Base-by-base conservation (phyloP, 1,140 invertebrate species). In the Camponotus vicinus region DNA sequence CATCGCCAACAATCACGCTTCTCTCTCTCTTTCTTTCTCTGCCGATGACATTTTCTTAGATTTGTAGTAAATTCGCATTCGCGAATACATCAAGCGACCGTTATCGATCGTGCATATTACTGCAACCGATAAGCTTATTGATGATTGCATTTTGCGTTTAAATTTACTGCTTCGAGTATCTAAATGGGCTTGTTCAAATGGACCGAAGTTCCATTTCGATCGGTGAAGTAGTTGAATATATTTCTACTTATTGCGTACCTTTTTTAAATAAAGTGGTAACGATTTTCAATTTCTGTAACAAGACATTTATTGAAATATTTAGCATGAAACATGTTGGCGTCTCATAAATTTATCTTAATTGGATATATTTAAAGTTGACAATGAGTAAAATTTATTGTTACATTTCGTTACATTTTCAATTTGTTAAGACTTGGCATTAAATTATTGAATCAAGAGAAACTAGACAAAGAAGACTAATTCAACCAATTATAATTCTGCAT, bases 111-210 rank as follows among this genome's bases (percentile, higher is more conserved):
- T 37, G 11, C 69, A 57, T 37, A 83, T 83, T 67, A 18, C 21
- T 45, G 21, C 37, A 34, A 49, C 11, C 67, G 37, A 82, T 82
- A 73, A 83, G 40, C 55, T 63, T 57, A 40, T 34, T 42, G 21
- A 67, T 59, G 69, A 82, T 83, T 61, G 69, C 55, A 27, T 73
- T 71, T 73, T 21, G 67, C 40, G 40, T 73, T 83, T 49, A 61
- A 83, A 42, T 73, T 73, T 13, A n/a, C 27, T n/a, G 57, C 27
- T 83, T 73, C 40, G 15, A 71, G 69, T n/a, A 34, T 52, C 27
- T 32, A 75, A 40, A n/a, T 63, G 79, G 42, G 18, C 7, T 49
- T 57, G 55, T 61, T 82, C 13, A 57, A 75, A 40, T 40, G 40
- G 52, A 73, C 45, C 13, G 8, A 27, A 57, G 55, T 80, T 18